Evolutionary conservation across 2,888 invertebrate species (phyloP).

Genomic region (Terebella lapidaria): DNA sequence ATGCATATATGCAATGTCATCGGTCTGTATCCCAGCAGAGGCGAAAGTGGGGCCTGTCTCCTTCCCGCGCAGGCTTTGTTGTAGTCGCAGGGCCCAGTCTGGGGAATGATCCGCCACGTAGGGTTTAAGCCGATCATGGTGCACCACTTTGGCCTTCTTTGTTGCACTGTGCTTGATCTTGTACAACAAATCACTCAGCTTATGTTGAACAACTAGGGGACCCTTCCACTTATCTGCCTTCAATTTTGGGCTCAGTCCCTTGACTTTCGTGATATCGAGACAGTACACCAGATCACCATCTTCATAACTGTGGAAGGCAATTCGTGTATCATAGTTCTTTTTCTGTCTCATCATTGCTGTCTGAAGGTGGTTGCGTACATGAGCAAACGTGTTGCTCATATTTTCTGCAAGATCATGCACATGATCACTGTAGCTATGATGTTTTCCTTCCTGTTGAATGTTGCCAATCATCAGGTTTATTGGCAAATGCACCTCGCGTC

Average conservation of each 20-base stretch:
- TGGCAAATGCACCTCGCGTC: neutral
- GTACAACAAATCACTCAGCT: neutral
- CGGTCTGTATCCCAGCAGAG: no score
- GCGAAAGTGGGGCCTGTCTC: no score
- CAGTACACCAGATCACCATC: neutral
- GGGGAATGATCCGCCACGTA: no score
- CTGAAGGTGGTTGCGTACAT: neutral
- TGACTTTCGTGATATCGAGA: neutral
- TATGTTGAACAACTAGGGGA: neutral
- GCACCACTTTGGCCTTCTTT: neutral
- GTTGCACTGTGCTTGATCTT: neutral
- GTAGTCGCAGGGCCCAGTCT: no score
- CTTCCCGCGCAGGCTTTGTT: no score
- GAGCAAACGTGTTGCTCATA: neutral
- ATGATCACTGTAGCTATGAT: neutral
- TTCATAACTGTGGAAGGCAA: neutral
- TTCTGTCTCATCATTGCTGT: neutral
- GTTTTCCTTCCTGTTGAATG: neutral
- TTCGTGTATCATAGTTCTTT: neutral
- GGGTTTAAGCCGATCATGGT: neutral
- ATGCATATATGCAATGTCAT: no score
- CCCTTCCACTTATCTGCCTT: neutral
- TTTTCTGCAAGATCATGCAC: neutral
- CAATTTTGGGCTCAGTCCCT: neutral
- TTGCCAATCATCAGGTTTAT: neutral